Evolutionary conservation across 2,113 vertebrate species (phyloP).

Genomic region (Aplodontia rufa): DNA sequence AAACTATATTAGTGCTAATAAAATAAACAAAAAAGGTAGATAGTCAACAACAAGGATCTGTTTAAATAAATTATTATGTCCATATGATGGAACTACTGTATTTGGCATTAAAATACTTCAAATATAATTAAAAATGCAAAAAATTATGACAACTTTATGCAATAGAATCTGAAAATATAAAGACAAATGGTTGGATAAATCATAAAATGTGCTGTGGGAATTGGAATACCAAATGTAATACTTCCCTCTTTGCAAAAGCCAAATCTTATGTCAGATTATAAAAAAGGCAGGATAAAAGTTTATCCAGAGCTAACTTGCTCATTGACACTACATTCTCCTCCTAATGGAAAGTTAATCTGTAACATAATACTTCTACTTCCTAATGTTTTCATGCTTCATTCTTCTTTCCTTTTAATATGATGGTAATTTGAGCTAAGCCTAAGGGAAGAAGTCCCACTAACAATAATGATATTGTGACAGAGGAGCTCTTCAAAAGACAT

Average conservation of each 20-base stretch:
- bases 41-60: not conserved
- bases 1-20: not conserved
- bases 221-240: not conserved
- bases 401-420: not conserved
- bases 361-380: not conserved
- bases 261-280: not conserved
- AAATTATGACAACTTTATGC: not conserved
- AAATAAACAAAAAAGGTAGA: not conserved
- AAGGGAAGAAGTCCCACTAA: not conserved
- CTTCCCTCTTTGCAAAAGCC: not conserved
- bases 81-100: not conserved
- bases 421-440: not conserved
- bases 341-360: not conserved
- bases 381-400: not conserved
- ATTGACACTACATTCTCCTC: not conserved
- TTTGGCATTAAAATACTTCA: constrained; percentile 23
- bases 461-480: not conserved
- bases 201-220: not conserved
- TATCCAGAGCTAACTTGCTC: not conserved
- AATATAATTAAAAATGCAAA: constrained; percentile 7
- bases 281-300: not conserved
- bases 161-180: not conserved
- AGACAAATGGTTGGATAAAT: not conserved
- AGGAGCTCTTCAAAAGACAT: not conserved
- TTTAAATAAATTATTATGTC: not conserved